Percentiles rank a stretch among this genome's conserved stretches.
phyloP scores from a whole-genome alignment of 2,888 invertebrate genomes.

The Crioceris asparagi region DNA sequence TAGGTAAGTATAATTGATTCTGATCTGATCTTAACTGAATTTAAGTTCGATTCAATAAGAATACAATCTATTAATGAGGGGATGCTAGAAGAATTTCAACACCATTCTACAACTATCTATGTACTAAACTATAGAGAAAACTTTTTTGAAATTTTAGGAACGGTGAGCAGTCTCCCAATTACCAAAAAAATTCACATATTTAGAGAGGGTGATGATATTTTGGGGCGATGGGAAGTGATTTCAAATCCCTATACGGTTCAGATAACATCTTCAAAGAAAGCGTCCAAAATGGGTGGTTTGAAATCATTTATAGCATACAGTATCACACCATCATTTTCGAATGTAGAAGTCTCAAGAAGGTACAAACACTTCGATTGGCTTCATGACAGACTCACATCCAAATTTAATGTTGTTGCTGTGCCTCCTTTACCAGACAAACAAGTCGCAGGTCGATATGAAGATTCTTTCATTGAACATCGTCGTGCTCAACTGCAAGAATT shows the following conservation, averaged over 20 bases:
- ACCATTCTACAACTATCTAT: background rate
- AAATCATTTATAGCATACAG: constrained; percentile 97
- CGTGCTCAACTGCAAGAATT: constrained; percentile 91
- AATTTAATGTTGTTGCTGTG: constrained; percentile 89
- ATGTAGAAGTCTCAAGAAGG: constrained; percentile 84
- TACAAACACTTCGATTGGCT: constrained; percentile 99
- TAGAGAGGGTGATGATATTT: constrained; percentile 55
- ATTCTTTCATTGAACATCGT: constrained; percentile 91
- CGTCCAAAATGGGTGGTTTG: constrained; percentile 92
- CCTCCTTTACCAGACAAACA: constrained; percentile 98
- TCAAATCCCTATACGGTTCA: constrained; percentile 67
- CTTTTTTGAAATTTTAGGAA: constrained; percentile 38
- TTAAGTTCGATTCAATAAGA: too few species aligned
- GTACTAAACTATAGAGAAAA: background rate
- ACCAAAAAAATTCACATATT: constrained; percentile 49
- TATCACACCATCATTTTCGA: constrained; percentile 87
- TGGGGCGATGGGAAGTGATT: constrained; percentile 67
- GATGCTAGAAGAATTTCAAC: too few species aligned
- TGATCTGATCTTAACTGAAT: too few species aligned
- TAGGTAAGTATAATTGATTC: too few species aligned
- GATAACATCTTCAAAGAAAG: constrained; percentile 93
- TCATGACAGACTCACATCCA: constrained; percentile 85
- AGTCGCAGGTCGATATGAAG: constrained; percentile 78
- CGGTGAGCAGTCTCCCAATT: constrained; percentile 44
- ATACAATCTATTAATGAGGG: too few species aligned